Evolutionary conservation across 2,888 invertebrate genomes (phyloP).

Genomic region (Pammene aurita): DNA sequence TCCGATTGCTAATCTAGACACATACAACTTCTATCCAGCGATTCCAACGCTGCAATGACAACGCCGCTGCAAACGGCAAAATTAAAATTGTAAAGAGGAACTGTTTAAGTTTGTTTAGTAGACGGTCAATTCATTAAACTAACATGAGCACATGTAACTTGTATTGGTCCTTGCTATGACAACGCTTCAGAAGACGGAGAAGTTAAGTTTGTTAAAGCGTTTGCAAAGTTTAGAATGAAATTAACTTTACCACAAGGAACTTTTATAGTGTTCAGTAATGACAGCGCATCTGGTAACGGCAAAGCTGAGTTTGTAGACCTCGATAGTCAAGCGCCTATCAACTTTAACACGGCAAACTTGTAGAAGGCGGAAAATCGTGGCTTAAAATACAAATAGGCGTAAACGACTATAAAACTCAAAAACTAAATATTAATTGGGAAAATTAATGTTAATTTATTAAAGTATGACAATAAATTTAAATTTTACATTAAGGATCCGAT

Average conservation of each 20-base stretch:
- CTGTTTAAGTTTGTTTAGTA: conserved; percentile 1
- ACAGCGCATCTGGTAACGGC: not conserved
- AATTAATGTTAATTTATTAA: too few relatives aligned
- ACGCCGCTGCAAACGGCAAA: not conserved
- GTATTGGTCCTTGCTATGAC: not conserved
- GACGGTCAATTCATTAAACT: conserved; percentile 2
- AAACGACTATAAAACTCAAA: too few relatives aligned
- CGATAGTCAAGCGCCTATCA: not conserved
- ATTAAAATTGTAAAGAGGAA: not conserved
- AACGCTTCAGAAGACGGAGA: not conserved
- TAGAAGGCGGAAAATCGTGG: not conserved
- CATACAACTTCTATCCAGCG: not conserved
- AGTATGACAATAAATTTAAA: too few relatives aligned
- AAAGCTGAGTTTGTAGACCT: conserved; percentile 3
- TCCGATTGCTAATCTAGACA: not conserved
- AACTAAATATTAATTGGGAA: too few relatives aligned
- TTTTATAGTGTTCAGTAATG: not conserved
- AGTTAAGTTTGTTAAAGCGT: not conserved
- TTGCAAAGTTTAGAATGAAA: not conserved
- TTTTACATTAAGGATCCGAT: too few relatives aligned
- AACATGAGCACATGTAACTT: not conserved
- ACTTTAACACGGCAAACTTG: conserved; percentile 7
- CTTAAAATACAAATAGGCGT: not conserved
- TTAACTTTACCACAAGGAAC: not conserved
- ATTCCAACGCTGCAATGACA: conserved; percentile 9